Evolutionary conservation across 2,888 invertebrate genomes (phyloP).

Genomic region (Hedychridium roseum): DNA sequence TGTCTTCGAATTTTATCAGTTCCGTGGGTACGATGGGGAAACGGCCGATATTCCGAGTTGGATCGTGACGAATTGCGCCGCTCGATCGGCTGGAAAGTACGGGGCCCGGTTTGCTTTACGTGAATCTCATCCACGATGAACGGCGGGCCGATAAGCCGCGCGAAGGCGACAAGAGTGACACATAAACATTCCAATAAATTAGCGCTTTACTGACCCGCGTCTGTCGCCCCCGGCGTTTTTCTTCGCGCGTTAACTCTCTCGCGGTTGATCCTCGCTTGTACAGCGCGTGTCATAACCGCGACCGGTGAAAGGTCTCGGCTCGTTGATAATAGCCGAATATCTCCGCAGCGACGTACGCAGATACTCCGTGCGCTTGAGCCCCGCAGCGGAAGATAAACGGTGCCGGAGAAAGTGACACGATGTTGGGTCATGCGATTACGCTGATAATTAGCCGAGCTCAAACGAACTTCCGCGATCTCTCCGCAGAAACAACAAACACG

Average conservation of each 20-base stretch:
- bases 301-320: conserved; percentile 47
- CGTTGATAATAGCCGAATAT: too few species aligned
- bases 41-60: too few species aligned
- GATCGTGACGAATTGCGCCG: too few species aligned
- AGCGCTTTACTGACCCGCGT: conserved; percentile 60
- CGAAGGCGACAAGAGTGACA: conserved; percentile 51
- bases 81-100: too few species aligned
- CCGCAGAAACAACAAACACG: too few species aligned
- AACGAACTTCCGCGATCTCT: conserved; percentile 17
- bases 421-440: not conserved
- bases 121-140: conserved; percentile 37
- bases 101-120: too few species aligned
- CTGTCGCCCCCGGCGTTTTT: conserved; percentile 48
- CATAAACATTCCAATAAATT: conserved; percentile 65
- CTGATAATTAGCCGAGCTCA: conserved; percentile 17
- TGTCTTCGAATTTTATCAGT: too few species aligned
- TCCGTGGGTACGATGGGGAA: too few species aligned
- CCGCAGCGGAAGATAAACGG: too few species aligned
- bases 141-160: conserved; percentile 19
- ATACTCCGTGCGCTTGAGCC: too few species aligned
- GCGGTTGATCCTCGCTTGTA: conserved; percentile 22
- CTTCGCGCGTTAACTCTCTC: conserved; percentile 32
- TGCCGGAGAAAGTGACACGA: too few species aligned
- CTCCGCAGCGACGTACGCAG: too few species aligned
- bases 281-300: conserved; percentile 51